phyloP scores from a whole-genome alignment of 2,113 vertebrate species.

The Chunga burmeisteri region DNA sequence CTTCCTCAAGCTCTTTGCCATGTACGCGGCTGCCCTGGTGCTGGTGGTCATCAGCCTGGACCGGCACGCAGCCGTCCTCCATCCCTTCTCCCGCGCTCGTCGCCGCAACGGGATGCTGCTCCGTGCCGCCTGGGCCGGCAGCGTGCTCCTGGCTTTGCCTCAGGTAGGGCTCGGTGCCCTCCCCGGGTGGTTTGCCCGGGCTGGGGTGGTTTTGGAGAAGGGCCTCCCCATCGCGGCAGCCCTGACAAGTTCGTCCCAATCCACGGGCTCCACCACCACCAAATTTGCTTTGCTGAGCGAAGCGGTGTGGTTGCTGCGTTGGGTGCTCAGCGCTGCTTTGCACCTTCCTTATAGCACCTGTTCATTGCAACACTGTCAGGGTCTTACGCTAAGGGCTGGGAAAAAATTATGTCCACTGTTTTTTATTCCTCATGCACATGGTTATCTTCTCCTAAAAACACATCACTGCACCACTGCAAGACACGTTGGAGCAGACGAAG shows the following conservation, averaged over 20 bases:
- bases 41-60: conserved; percentile 88
- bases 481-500: neutral
- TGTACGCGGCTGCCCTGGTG: conserved; percentile 82
- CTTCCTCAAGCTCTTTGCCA: conserved; percentile 86
- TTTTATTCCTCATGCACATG: neutral
- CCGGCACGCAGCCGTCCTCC: conserved; percentile 77
- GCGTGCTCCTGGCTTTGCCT: conserved; percentile 76
- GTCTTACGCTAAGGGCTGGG: neutral
- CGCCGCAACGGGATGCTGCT: conserved; percentile 80
- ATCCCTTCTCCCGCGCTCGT: conserved; percentile 75
- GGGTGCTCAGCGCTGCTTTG: neutral
- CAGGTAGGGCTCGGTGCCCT: conserved; percentile 67
- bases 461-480: neutral
- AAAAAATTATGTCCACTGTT: neutral
- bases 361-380: neutral
- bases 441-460: neutral
- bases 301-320: rapidly evolving
- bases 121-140: conserved; percentile 75
- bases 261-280: neutral
- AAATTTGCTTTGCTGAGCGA: neutral
- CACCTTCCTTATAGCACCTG: neutral
- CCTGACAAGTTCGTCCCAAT: neutral
- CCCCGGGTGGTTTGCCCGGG: neutral
- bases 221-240: neutral
- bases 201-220: neutral